Percentiles rank a stretch among this genome's conserved stretches.
These are phyloP conservation scores for Drosophila birchii DNA, from an alignment of 2,888 invertebrate species.

Conservation along the genomic window DNA sequence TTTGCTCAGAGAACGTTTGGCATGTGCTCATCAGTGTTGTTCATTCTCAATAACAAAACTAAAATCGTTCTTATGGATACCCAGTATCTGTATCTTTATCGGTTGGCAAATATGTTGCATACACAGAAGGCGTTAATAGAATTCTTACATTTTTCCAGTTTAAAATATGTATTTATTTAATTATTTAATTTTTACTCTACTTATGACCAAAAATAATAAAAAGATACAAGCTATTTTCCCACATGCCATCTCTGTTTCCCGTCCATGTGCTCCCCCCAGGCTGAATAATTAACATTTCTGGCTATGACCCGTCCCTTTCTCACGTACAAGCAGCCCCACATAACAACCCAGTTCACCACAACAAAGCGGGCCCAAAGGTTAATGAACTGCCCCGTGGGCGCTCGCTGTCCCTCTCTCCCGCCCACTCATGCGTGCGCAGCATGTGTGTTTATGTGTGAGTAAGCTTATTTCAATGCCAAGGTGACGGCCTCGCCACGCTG, in stretches of 20 bases:
- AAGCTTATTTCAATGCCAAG: conserved; percentile 72
- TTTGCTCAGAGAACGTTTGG: conserved; percentile 62
- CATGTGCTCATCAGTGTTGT: conserved; percentile 31
- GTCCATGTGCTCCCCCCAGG: conserved; percentile 27
- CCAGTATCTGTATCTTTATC: not conserved
- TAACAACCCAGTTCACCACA: conserved; percentile 61
- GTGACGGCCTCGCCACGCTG: conserved; percentile 41
- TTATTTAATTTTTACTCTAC: not conserved
- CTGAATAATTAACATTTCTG: conserved; percentile 66
- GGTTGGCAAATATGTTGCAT: not conserved
- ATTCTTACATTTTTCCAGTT: not conserved
- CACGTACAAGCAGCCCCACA: conserved; percentile 33
- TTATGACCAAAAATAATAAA: not conserved
- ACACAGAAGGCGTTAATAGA: too few relatives aligned
- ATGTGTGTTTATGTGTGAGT: conserved; percentile 21
- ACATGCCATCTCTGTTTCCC: conserved; percentile 7
- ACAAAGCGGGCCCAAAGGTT: conserved; percentile 52
- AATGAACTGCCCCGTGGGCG: conserved; percentile 54
- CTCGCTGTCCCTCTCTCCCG: not conserved
- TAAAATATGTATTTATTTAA: not conserved
- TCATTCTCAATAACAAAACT: not conserved
- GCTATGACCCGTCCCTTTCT: conserved; percentile 29
- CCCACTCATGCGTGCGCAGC: conserved; percentile 2
- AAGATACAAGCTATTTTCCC: not conserved
- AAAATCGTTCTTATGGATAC: not conserved